Conservation (phyloP, 2,888 invertebrate species). For the Xylota sylvarum region DNA sequence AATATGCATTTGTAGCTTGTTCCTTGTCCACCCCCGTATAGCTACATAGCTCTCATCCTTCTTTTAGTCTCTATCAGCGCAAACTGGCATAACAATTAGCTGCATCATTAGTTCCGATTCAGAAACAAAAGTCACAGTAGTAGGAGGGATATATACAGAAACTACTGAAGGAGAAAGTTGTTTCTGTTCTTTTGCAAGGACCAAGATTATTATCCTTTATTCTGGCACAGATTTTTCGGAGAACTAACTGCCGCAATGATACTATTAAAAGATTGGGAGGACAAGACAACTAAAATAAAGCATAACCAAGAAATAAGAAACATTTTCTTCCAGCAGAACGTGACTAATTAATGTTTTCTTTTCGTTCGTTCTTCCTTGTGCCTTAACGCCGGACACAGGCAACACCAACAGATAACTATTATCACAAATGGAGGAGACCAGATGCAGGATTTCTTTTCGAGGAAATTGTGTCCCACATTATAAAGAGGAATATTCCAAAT, state of each 20-base stretch:
- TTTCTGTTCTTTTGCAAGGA: slow-evolving; percentile 38
- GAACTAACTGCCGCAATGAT: slow-evolving; percentile 69
- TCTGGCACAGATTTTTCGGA: slow-evolving; percentile 73
- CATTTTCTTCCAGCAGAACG: slow-evolving; percentile 66
- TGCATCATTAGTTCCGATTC: slow-evolving; percentile 76
- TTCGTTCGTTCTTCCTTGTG: slow-evolving; percentile 39
- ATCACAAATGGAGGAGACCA: slow-evolving; percentile 37
- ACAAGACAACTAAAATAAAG: slow-evolving; percentile 52
- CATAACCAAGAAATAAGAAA: slow-evolving; percentile 61
- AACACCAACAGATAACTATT: slow-evolving; percentile 52
- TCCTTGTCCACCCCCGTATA: slow-evolving; percentile 12
- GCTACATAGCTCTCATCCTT: neutral
- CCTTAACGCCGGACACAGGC: slow-evolving; percentile 27
- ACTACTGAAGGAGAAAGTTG: slow-evolving; percentile 46
- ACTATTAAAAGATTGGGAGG: slow-evolving; percentile 64
- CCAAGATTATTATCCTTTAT: slow-evolving; percentile 73
- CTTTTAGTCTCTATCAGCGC: slow-evolving; percentile 48
- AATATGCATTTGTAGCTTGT: slow-evolving; percentile 64
- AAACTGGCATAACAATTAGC: slow-evolving; percentile 76
- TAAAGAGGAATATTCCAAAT: slow-evolving; percentile 45
- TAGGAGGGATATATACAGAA: slow-evolving; percentile 9
- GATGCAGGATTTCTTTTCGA: slow-evolving; percentile 51
- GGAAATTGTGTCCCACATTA: slow-evolving; percentile 29
- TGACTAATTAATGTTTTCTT: slow-evolving; percentile 74
- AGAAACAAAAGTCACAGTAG: slow-evolving; percentile 69